Percentiles rank a stretch among this genome's conserved stretches.
Evolutionary conservation across 2,113 vertebrate genomes (phyloP).

Genomic region (Podocnemis expansa): DNA sequence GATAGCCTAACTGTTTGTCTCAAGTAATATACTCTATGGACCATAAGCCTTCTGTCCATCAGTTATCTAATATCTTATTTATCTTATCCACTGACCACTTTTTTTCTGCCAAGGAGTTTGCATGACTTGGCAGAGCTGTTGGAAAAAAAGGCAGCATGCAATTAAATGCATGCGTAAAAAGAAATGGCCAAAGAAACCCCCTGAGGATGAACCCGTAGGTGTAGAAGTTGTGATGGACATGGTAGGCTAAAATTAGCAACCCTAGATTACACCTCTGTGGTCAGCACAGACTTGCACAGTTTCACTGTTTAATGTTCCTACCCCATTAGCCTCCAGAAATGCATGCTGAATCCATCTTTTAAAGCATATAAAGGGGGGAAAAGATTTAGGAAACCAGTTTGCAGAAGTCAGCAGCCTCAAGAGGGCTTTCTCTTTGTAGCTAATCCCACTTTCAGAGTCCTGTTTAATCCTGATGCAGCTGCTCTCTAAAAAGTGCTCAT

Average conservation of each 20-base stretch:
- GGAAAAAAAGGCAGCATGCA: background rate
- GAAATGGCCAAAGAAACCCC: background rate
- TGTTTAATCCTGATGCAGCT: slow-evolving; percentile 72
- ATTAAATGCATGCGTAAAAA: background rate
- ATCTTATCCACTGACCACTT: background rate
- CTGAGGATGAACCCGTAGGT: background rate
- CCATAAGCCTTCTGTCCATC: background rate
- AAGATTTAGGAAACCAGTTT: slow-evolving; percentile 24
- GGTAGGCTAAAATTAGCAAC: background rate
- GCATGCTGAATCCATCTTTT: background rate
- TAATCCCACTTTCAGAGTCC: slow-evolving; percentile 66
- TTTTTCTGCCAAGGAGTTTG: background rate
- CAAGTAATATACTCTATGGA: background rate
- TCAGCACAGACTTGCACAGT: too few species aligned
- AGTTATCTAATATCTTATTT: background rate
- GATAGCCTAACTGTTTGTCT: slow-evolving; percentile 40
- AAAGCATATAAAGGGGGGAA: rapidly evolving
- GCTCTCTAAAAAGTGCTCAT: slow-evolving; percentile 65
- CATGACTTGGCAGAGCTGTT: rapidly evolving
- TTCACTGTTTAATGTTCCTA: background rate
- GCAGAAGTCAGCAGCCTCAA: slow-evolving; percentile 46
- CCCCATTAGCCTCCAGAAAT: background rate
- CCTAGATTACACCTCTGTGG: background rate
- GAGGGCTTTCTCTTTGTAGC: slow-evolving; percentile 38
- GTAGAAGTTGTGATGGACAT: background rate